Evolutionary conservation across 2,888 invertebrate genomes (phyloP).

Genomic region (Drosophila flavopinicola): DNA sequence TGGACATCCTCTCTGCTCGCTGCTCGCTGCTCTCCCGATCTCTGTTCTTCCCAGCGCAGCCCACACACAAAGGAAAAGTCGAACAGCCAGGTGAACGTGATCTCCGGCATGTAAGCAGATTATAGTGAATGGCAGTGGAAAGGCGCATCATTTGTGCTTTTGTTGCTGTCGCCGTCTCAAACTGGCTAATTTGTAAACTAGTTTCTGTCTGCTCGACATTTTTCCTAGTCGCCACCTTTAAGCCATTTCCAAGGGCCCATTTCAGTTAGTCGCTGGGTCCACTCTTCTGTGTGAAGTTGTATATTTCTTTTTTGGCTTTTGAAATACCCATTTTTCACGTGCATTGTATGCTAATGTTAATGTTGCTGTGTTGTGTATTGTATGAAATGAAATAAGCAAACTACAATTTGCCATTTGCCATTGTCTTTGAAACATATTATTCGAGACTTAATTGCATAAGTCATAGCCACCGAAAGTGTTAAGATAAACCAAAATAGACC

Average conservation of each 20-base stretch:
- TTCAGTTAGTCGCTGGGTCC: constrained; percentile 30
- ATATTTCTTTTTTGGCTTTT: constrained; percentile 37
- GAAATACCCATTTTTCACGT: constrained; percentile 48
- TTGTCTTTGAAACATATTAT: constrained; percentile 36
- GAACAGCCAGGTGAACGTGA: constrained; percentile 51
- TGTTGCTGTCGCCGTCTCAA: neutral
- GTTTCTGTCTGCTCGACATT: constrained; percentile 57
- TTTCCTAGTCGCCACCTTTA: constrained; percentile 28
- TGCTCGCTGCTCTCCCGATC: neutral
- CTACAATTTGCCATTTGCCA: constrained; percentile 38
- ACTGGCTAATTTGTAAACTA: constrained; percentile 61
- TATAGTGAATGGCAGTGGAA: constrained; percentile 31
- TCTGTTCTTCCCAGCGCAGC: constrained; percentile 13
- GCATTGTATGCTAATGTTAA: constrained; percentile 65
- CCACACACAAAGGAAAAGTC: constrained; percentile 29
- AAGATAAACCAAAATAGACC: constrained; percentile 36
- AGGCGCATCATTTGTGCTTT: constrained; percentile 22
- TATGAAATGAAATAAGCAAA: constrained; percentile 17
- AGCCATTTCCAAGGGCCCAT: constrained; percentile 22
- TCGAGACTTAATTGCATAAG: constrained; percentile 18
- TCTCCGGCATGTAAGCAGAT: constrained; percentile 30
- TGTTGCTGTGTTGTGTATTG: constrained; percentile 30
- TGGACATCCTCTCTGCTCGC: constrained; percentile 12
- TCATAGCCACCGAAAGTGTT: constrained; percentile 18
- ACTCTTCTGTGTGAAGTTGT: constrained; percentile 52